These are phyloP conservation scores for Pyxicephalus adspersus DNA, from an alignment of 2,113 vertebrate species.

Conservation along the genomic window DNA sequence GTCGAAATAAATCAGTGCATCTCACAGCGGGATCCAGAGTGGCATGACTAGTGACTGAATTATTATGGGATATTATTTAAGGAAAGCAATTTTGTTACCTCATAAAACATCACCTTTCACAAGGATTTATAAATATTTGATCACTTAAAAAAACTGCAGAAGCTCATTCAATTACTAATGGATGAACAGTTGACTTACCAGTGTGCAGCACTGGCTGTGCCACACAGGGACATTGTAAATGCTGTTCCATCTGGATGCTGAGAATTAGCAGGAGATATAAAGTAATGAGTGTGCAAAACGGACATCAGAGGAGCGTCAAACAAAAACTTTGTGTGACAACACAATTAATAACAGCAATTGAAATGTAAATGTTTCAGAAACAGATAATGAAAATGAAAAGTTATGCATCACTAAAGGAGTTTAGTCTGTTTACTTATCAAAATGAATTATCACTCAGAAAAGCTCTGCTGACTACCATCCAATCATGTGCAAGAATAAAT, in stretches of 20 bases:
- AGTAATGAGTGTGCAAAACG: no score
- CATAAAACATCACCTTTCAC: constrained; percentile 54
- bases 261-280: background rate
- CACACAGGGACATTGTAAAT: background rate
- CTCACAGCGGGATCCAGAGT: constrained; percentile 6
- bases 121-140: constrained; percentile 54
- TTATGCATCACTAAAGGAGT: no score
- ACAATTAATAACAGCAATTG: no score
- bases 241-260: background rate
- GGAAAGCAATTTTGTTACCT: constrained; percentile 46
- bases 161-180: constrained; percentile 32
- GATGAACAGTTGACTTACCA: constrained; percentile 23
- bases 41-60: constrained; percentile 33
- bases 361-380: no score
- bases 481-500: no score
- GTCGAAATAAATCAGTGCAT: constrained; percentile 32
- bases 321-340: no score
- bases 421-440: no score
- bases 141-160: constrained; percentile 22
- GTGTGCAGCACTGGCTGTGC: constrained; percentile 1
- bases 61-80: constrained; percentile 49
- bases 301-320: no score
- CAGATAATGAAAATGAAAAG: no score
- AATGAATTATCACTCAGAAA: no score
- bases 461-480: no score